A percentile compares a stretch with the other conserved stretches of the same genome.
These are phyloP conservation scores for Drosophila pegasa DNA, from an alignment of 2,888 invertebrate genomes.

Conservation along the genomic window DNA sequence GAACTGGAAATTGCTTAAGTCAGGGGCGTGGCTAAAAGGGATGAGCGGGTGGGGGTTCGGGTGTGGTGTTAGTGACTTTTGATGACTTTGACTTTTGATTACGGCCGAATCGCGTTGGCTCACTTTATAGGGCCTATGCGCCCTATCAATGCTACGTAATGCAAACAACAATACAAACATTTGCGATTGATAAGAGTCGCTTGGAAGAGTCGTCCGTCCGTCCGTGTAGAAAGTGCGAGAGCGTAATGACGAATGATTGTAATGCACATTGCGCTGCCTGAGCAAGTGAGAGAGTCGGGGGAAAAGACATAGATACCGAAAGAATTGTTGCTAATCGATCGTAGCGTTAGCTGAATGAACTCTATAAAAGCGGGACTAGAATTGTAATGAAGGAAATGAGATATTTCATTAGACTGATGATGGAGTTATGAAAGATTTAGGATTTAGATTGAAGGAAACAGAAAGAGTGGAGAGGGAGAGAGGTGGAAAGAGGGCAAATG, in stretches of 20 bases:
- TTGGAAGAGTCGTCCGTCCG: constrained; percentile 6
- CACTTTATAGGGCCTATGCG: constrained; percentile 31
- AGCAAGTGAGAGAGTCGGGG: not conserved
- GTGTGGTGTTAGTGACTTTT: constrained; percentile 1
- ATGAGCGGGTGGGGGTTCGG: too few relatives aligned
- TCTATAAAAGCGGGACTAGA: too few relatives aligned
- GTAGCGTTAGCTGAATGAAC: too few relatives aligned
- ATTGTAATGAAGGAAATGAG: too few relatives aligned
- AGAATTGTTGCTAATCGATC: not conserved
- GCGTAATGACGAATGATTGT: not conserved
- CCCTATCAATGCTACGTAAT: constrained; percentile 61
- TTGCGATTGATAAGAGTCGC: constrained; percentile 56
- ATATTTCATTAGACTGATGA: too few relatives aligned
- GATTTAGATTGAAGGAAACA: too few relatives aligned
- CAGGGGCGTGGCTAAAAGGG: not conserved
- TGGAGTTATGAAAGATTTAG: too few relatives aligned
- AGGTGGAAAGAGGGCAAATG: too few relatives aligned
- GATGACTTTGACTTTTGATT: constrained; percentile 65
- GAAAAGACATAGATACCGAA: not conserved
- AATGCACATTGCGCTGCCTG: not conserved
- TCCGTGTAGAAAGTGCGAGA: constrained; percentile 15
- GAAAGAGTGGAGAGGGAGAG: too few relatives aligned
- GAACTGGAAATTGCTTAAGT: constrained; percentile 19
- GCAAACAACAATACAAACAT: constrained; percentile 18
- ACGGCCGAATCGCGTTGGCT: constrained; percentile 34